These are phyloP conservation scores for Macroglossus sobrinus DNA, from an alignment of 2,113 vertebrate genomes.

Conservation along the genomic window DNA sequence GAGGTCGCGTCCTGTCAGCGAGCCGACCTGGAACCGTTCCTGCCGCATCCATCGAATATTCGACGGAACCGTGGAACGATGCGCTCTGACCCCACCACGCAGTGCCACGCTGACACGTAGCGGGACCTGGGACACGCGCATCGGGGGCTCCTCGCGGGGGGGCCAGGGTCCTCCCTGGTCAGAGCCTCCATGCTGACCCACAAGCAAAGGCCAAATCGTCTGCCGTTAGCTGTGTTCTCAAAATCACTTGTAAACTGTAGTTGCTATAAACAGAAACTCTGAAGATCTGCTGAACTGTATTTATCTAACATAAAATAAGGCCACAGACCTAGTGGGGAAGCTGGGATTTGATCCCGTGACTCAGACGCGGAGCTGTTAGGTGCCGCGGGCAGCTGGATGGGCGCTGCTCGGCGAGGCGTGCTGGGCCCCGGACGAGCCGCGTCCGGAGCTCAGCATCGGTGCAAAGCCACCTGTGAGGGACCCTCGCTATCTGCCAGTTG, in stretches of 20 bases:
- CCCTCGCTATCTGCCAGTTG: neutral
- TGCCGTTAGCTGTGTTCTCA: neutral
- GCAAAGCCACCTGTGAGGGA: neutral
- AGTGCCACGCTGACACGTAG: neutral
- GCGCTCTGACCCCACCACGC: neutral
- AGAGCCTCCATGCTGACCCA: neutral
- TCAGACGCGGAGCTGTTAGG: too few species aligned
- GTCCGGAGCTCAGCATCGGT: neutral
- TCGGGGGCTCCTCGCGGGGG: neutral
- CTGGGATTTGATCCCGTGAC: fast-evolving
- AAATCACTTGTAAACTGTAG: neutral
- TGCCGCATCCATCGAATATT: neutral
- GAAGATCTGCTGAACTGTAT: neutral
- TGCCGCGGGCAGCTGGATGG: neutral
- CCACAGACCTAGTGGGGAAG: neutral
- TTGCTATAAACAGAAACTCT: constrained; percentile 21
- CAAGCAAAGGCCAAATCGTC: neutral
- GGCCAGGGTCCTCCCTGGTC: neutral
- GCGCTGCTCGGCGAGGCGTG: neutral
- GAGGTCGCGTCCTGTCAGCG: neutral
- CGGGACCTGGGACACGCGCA: neutral
- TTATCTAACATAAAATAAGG: neutral
- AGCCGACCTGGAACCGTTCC: neutral
- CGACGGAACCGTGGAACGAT: neutral
- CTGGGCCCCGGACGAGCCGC: neutral